Conservation (phyloP, 2,797 vertebrate species). For the Aplochiton taeniatus region DNA sequence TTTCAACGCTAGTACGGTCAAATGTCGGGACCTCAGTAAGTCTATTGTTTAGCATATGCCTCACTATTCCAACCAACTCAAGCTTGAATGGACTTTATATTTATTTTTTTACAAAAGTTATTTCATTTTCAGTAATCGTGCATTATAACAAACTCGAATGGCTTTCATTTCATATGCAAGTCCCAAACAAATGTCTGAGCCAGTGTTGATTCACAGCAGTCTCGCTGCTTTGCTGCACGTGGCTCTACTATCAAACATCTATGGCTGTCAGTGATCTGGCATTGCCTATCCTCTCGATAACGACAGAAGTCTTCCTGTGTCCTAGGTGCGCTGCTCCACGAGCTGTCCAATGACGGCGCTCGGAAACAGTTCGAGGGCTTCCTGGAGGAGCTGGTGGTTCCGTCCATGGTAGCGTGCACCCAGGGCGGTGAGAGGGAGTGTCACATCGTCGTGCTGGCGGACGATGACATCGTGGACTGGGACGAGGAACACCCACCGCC, state of each 20-base stretch:
- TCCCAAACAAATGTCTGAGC: no score
- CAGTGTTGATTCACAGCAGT: no score
- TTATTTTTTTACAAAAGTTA: no score
- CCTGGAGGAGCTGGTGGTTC: conserved; percentile 97
- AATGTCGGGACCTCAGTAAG: conserved; percentile 99
- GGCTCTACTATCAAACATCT: neutral
- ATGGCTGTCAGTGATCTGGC: neutral
- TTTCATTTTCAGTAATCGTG: no score
- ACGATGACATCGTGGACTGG: conserved; percentile 98
- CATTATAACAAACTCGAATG: no score
- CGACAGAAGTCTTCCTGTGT: neutral
- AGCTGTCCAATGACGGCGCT: conserved; percentile 96
- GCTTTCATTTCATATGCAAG: no score
- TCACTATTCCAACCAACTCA: conserved; percentile 10
- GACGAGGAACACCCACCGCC: conserved; percentile 98
- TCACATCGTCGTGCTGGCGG: conserved; percentile 97
- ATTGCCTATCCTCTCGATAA: neutral
- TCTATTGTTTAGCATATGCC: conserved; percentile 47
- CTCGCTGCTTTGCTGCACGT: no score
- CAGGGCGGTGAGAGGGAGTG: conserved; percentile 96
- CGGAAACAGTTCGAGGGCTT: conserved; percentile 96
- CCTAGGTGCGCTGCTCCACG: conserved; percentile 97
- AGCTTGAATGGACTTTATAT: no score
- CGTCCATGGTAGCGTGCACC: conserved; percentile 94
- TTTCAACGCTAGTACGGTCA: conserved; percentile 98